phyloP scores from a whole-genome alignment of 2,113 vertebrate genomes.

The Centropristis striata region DNA sequence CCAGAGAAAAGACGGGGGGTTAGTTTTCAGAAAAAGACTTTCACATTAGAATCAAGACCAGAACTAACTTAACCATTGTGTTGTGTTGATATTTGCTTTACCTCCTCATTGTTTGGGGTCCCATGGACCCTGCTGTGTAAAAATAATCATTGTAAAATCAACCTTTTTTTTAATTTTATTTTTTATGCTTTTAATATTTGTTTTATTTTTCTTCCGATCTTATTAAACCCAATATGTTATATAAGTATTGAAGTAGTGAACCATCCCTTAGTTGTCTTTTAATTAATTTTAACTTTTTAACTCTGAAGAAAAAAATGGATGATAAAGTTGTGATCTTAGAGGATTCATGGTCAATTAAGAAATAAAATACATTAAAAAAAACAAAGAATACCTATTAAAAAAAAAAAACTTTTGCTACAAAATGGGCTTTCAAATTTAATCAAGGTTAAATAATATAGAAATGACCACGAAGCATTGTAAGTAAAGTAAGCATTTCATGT shows the following conservation, averaged over 20 bases:
- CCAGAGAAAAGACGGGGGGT: not conserved
- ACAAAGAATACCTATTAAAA: too few relatives aligned
- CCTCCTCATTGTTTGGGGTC: not conserved
- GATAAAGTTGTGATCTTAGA: too few relatives aligned
- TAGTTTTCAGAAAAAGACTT: not conserved
- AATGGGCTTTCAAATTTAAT: not conserved
- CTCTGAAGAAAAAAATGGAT: too few relatives aligned
- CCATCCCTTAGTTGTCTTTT: too few relatives aligned
- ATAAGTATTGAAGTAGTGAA: too few relatives aligned
- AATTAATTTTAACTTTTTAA: too few relatives aligned
- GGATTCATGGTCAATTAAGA: too few relatives aligned
- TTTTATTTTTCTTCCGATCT: not conserved
- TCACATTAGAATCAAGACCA: not conserved
- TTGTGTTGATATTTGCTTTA: constrained; percentile 10
- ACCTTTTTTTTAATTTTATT: not conserved
- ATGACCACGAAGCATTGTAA: not conserved
- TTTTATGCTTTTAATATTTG: too few relatives aligned
- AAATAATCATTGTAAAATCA: not conserved
- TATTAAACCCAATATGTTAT: not conserved
- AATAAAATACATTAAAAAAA: too few relatives aligned
- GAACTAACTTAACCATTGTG: not conserved
- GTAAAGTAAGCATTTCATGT: not conserved
- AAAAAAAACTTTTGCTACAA: not conserved
- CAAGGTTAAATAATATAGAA: not conserved
- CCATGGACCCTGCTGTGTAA: not conserved